Conservation (phyloP, 30 jellyfish, hydroid and myxozoan genomes). For the Turritopsis rubra region DNA sequence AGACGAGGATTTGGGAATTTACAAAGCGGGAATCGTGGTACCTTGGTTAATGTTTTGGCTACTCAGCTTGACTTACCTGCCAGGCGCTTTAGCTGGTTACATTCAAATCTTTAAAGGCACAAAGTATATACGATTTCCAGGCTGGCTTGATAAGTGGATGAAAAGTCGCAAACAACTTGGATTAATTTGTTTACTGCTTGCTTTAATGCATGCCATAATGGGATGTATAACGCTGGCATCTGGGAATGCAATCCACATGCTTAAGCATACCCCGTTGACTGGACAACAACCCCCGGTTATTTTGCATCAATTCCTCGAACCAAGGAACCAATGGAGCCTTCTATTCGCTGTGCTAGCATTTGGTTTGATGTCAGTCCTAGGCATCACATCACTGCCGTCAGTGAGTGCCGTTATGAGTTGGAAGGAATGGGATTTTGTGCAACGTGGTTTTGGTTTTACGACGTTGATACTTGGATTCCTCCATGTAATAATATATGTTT, state of each 20-base stretch:
- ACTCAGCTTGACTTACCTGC: slow-evolving; percentile 45
- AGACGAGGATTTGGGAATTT: slow-evolving; percentile 28
- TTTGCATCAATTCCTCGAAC: slow-evolving; percentile 32
- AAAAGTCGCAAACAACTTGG: slow-evolving; percentile 76
- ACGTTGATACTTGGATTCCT: slow-evolving; percentile 32
- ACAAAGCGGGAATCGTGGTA: slow-evolving; percentile 26
- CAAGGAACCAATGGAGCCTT: slow-evolving; percentile 49
- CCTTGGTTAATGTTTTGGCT: slow-evolving; percentile 61
- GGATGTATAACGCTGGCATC: slow-evolving; percentile 47
- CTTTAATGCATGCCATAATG: slow-evolving; percentile 59
- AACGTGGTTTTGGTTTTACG: slow-evolving; percentile 46
- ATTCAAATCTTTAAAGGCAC: slow-evolving; percentile 65
- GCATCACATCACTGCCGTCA: slow-evolving; percentile 59
- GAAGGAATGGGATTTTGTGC: slow-evolving; percentile 82
- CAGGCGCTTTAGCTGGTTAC: slow-evolving; percentile 65
- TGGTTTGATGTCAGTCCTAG: slow-evolving; percentile 33
- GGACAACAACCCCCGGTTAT: slow-evolving; percentile 12
- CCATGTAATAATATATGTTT: slow-evolving; percentile 41
- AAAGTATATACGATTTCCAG: slow-evolving; percentile 50
- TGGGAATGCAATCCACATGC: slow-evolving; percentile 45
- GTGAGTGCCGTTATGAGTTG: slow-evolving; percentile 64
- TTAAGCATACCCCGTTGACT: background rate
- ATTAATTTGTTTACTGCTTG: slow-evolving; percentile 47
- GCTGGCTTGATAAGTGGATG: slow-evolving; percentile 77
- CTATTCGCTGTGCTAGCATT: slow-evolving; percentile 52